Base-by-base conservation (phyloP, 2,113 vertebrate species). In the Marcusenius ussheri region DNA sequence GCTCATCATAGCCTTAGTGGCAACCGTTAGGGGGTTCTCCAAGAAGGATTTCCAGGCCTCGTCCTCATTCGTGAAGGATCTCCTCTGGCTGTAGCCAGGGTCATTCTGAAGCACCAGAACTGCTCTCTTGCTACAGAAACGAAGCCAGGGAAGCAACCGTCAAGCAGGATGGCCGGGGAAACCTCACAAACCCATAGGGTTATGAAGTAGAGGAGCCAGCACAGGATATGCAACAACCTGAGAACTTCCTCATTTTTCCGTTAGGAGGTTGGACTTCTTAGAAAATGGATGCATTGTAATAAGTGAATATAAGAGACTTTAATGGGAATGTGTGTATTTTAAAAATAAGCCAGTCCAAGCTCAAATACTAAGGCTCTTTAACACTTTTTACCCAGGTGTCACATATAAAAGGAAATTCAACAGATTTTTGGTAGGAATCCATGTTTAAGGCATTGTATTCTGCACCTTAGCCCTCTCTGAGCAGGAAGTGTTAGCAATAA, bases 1-100 rank as follows among this genome's bases (percentile, higher is more conserved):
- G 95, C 98, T 99, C 98, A 99, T 99, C 98, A 99, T 99, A 53
- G 98, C 98, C 93, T 99, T 99, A 94, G 98, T 99, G 86, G 98
- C 98, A 0, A 98, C 98, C 0, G 98, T 99, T 93, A 99, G 97
- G 0, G 98, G 98, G 94, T 99, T 99, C 94, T 99, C 98, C 94
- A 99, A 96, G 92, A 99, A 99, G 0, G 98, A 98, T 84, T 99
- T 99, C 98, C 98, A 99, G 80, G 98, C 98, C 90, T 99, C 98
- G 87, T 99, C 98, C 91, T 99, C 98, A 35, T 95, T 99, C 53
- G 98, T 99, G 90, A 98, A 99, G 58, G 97, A 94, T 58, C 98
- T 97, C 27, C 98, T 97, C 93, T 98, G 98, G 24, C 94, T 95
- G 74, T 99, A 99, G 62, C 97, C 95, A 0, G 96, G 94, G 46